These are phyloP conservation scores for Terrapene triunguis DNA, from an alignment of 2,113 vertebrate species.

Conservation along the genomic window DNA sequence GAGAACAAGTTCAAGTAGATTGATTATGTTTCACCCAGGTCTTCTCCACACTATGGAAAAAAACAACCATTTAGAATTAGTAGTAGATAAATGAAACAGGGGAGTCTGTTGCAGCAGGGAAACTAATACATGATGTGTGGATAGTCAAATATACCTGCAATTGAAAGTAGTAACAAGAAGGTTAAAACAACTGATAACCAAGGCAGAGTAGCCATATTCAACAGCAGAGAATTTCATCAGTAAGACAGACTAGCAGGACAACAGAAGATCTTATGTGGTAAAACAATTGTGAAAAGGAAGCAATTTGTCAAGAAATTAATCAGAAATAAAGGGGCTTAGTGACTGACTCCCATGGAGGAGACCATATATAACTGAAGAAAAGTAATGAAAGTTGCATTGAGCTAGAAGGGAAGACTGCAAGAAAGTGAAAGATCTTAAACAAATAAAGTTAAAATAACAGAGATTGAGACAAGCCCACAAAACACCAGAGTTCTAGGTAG, in stretches of 20 bases:
- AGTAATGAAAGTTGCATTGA: neutral
- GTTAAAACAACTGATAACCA: neutral
- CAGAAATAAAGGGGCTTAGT: neutral
- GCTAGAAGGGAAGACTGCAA: neutral
- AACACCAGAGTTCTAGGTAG: neutral
- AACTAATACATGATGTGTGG: neutral
- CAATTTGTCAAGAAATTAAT: neutral
- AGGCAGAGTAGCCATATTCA: neutral
- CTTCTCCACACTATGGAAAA: neutral
- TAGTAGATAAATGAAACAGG: neutral
- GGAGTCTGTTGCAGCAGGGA: neutral
- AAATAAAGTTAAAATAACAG: neutral
- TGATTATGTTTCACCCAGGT: rapidly evolving
- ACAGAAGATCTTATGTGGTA: neutral
- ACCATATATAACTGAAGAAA: neutral
- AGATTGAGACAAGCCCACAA: neutral
- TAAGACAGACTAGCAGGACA: neutral
- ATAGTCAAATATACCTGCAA: neutral
- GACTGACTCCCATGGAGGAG: neutral
- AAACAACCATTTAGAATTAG: rapidly evolving
- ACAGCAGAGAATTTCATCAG: neutral
- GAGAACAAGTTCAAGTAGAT: neutral
- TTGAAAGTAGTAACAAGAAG: neutral
- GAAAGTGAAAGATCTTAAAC: neutral
- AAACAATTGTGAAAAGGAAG: neutral